Base-by-base conservation (phyloP, 1,140 invertebrate genomes). In the Thereuonema tuberculata region DNA sequence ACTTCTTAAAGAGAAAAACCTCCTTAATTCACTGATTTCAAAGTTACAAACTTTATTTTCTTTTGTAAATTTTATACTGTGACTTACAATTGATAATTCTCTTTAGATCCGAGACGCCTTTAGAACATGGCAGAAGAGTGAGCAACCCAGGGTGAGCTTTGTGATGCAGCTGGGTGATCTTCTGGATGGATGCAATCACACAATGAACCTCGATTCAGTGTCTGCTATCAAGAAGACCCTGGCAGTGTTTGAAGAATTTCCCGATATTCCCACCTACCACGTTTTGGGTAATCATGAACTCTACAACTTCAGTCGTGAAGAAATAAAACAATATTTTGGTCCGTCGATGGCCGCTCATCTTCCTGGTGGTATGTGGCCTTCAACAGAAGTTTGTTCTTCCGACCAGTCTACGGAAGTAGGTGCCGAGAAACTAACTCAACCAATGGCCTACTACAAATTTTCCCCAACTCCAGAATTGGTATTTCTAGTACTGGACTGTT, bases 241-340 rank as follows among this genome's bases (percentile, higher is more conserved):
- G 20, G 47, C 37, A n/a, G 37, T 57, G 37, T 65, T 68, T 62
- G 63, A 65, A 50, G 29, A 62, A 26, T 59, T 64, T 60, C 27
- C 65, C 25, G 28, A 56, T 2, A 66, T 69, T 55, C 66, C 69
- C 9, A 64, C 69, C 1, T 71, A 68, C 58, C 72, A 74, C 61
- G 60, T 71, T 2, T 65, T 69, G 29, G 74, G 74, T 21, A 75
- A 75, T 62, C 74, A 75, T 63, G 73, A 75, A 63, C 62, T 75
- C 1, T 75, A 75, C 61, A 75, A 75, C 64, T 70, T 74, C 53
- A 61, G 54, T 9, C 62, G 68, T n/a, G 54, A 62, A 29, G 65
- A 67, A 56, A 56, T 72, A 14, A 46, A 60, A 2, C 9, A 49
- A 21, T 46, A 62, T 20, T 67, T 64, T 53, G 49, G 58, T 46